Percentiles rank a stretch among this genome's conserved stretches.
phyloP scores from a whole-genome alignment of 1,140 invertebrate genomes.

The Musca vetustissima region DNA sequence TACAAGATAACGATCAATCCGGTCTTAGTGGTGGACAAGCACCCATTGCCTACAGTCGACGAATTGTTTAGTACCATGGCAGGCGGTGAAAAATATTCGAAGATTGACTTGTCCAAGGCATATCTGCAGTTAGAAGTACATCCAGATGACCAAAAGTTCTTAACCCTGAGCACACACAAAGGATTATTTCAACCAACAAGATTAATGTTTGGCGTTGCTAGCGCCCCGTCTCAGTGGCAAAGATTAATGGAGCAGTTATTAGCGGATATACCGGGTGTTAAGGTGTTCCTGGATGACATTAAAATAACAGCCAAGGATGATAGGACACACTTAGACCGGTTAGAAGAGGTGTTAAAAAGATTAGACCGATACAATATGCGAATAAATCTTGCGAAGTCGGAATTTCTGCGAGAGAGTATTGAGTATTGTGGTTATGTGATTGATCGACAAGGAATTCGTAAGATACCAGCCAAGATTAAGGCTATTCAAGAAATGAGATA shows the following conservation, averaged over 20 bases:
- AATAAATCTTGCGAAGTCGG: background rate
- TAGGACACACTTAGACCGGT: background rate
- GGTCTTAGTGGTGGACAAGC: slow-evolving; percentile 24
- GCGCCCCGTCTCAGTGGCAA: slow-evolving; percentile 40
- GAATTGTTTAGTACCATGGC: slow-evolving; percentile 34
- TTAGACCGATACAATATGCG: slow-evolving; percentile 17
- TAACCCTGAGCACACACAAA: slow-evolving; percentile 35
- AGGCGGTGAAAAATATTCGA: slow-evolving; percentile 33
- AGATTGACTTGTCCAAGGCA: slow-evolving; percentile 36
- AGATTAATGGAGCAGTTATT: slow-evolving; percentile 37
- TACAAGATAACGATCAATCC: slow-evolving; percentile 18
- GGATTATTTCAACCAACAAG: slow-evolving; percentile 32
- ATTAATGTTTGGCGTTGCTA: slow-evolving; percentile 34
- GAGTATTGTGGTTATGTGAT: slow-evolving; percentile 20
- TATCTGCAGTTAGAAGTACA: slow-evolving; percentile 37
- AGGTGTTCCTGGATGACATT: slow-evolving; percentile 41
- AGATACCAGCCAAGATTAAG: background rate
- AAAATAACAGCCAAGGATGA: slow-evolving; percentile 30
- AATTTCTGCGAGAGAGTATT: background rate
- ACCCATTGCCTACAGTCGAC: slow-evolving; percentile 38
- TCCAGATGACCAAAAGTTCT: slow-evolving; percentile 27
- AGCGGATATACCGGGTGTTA: slow-evolving; percentile 30
- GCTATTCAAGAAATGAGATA: slow-evolving; percentile 13
- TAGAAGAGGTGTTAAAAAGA: background rate
- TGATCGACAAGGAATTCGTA: background rate